Evolutionary conservation across 2,888 invertebrate genomes (phyloP).

Genomic region (Volucella bombylans): DNA sequence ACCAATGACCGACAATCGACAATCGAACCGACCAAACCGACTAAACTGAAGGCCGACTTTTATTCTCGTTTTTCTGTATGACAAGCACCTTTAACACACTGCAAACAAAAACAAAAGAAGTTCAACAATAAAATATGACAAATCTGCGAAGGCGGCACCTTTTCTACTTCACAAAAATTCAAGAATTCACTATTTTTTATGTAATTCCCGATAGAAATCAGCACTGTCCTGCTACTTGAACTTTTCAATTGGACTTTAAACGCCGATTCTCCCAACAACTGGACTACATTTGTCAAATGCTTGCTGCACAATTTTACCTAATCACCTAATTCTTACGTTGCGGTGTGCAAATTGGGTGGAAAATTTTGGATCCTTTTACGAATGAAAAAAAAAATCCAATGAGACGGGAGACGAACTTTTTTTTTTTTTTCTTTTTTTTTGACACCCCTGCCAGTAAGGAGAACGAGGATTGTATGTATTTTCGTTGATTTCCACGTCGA

Average conservation of each 20-base stretch:
- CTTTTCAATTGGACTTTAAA: slow-evolving; percentile 34
- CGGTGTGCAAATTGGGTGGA: slow-evolving; percentile 24
- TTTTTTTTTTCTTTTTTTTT: slow-evolving; percentile 54
- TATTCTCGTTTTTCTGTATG: slow-evolving; percentile 33
- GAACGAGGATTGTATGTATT: slow-evolving; percentile 41
- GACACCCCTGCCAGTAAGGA: slow-evolving; percentile 63
- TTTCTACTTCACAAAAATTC: slow-evolving; percentile 40
- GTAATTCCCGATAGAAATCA: slow-evolving; percentile 45
- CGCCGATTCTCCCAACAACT: slow-evolving; percentile 36
- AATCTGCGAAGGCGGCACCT: slow-evolving; percentile 67
- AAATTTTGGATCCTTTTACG: slow-evolving; percentile 67
- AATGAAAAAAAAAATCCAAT: slow-evolving; percentile 65
- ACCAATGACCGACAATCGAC: too few species aligned
- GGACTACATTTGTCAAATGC: slow-evolving; percentile 32
- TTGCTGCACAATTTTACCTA: slow-evolving; percentile 16
- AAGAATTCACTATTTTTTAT: slow-evolving; percentile 67
- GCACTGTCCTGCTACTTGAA: slow-evolving; percentile 50
- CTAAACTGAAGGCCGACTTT: slow-evolving; percentile 49
- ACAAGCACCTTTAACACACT: slow-evolving; percentile 46
- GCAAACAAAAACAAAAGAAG: slow-evolving; percentile 22
- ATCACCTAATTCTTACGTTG: slow-evolving; percentile 21
- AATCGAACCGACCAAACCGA: slow-evolving; percentile 38
- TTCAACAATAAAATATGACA: slow-evolving; percentile 14
- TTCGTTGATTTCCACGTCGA: slow-evolving; percentile 22
- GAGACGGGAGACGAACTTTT: slow-evolving; percentile 41